Base-by-base conservation (phyloP, 2,113 vertebrate species). In the Edolisoma coerulescens region DNA sequence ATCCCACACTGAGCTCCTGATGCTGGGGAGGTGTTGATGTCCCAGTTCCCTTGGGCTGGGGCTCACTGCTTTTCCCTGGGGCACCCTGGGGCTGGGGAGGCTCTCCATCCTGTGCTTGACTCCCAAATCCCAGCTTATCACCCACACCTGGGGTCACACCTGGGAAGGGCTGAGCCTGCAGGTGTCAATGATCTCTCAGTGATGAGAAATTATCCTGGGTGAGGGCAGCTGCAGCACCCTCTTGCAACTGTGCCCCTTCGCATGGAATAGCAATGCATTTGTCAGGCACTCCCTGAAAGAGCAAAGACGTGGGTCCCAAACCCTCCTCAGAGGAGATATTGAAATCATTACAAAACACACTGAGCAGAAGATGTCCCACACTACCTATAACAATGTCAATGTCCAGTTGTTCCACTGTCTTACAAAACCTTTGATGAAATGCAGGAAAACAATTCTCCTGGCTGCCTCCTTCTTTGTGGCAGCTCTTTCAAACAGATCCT, bases 371-470 rank as follows among this genome's bases (percentile, higher is more conserved):
- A 53, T 32, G 24, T 54, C 23, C 28, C 35, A 49, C 30, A 9
- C n/a, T 33, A 39, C 27, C 39, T 28, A 1, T 22, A 32, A 53
- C 39, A 64, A 30, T 16, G 42, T 16, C 41, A 61, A 28, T 42
- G 21, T 15, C 10, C 41, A 21, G 6, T 39, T 56, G 11, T 59
- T 84, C 73, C 35, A 74, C 16, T 0, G 0, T 44, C 54, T 65
- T 60, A 28, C n/a, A n/a, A n/a, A n/a, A 56, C 6, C 37, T 81
- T 14, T 52, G 50, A 41, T 14, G 4, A 85, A 70, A 41, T 2
- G 2, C 37, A 78, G 50, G 37, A 78, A 74, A 81, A 32, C 22
- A 16, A 3, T 83, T 81, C 27, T 75, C 19, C 16, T 28, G 4
- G 11, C 7, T 11, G 4, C 26, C 12, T 65, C 39, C 42, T 57